phyloP scores from a whole-genome alignment of 2,113 vertebrate genomes.

The Chionodraco myersi region DNA sequence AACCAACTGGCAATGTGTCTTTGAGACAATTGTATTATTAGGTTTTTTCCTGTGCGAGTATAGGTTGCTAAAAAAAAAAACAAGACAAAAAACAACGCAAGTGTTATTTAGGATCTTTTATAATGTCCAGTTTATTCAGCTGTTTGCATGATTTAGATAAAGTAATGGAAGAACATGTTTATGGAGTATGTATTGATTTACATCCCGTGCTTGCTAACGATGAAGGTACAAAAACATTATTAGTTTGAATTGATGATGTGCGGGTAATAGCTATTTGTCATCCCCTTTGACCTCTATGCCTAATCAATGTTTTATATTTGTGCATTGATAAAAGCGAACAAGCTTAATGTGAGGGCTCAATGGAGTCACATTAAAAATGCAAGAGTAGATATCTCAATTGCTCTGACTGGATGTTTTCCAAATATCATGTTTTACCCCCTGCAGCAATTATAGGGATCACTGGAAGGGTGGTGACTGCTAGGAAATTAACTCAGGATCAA shows the following conservation, averaged over 20 bases:
- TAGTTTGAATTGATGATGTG: slow-evolving; percentile 40
- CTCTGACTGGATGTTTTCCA: slow-evolving; percentile 73
- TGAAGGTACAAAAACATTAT: slow-evolving; percentile 44
- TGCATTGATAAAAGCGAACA: slow-evolving; percentile 57
- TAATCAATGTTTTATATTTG: slow-evolving; percentile 75
- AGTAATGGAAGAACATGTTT: slow-evolving; percentile 24
- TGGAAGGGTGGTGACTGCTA: slow-evolving; percentile 52
- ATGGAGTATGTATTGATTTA: slow-evolving; percentile 37
- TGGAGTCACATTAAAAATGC: slow-evolving; percentile 69
- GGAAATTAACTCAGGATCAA: slow-evolving; percentile 73
- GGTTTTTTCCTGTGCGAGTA: not conserved
- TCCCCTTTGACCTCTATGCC: slow-evolving; percentile 65
- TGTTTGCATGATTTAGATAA: not conserved
- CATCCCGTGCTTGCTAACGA: slow-evolving; percentile 33
- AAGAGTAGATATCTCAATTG: slow-evolving; percentile 45
- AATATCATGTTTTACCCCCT: slow-evolving; percentile 70
- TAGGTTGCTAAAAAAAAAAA: not conserved
- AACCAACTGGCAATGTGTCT: slow-evolving; percentile 66
- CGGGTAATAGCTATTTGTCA: slow-evolving; percentile 51
- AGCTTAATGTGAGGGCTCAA: slow-evolving; percentile 60
- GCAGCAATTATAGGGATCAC: slow-evolving; percentile 71
- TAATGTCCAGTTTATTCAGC: not conserved
- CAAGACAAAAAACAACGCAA: not conserved
- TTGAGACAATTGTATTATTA: slow-evolving; percentile 48
- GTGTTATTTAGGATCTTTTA: not conserved